Percentiles rank a stretch among this genome's conserved stretches.
phyloP scores from a whole-genome alignment of 2,113 vertebrate species.

The Halichoerus grypus region DNA sequence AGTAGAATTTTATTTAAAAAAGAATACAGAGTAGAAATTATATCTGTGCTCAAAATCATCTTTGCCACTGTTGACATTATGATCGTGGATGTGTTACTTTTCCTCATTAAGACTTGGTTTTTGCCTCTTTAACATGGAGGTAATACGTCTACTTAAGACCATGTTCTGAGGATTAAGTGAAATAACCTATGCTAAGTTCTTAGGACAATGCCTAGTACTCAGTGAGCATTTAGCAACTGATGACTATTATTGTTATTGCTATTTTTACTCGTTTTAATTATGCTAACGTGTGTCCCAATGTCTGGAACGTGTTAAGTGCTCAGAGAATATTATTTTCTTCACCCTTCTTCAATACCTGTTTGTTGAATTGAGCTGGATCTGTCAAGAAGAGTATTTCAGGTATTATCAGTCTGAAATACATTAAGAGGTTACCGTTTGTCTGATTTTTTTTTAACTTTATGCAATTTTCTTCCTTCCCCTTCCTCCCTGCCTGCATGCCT shows the following conservation, averaged over 20 bases:
- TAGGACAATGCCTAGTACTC: not conserved
- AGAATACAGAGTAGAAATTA: not conserved
- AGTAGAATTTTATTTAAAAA: not conserved
- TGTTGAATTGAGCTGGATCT: not conserved
- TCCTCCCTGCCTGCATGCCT: not conserved
- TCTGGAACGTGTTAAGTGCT: not conserved
- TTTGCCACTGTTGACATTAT: not conserved
- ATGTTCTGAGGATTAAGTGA: not conserved
- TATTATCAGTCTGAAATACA: not conserved
- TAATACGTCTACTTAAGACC: not conserved
- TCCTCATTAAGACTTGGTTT: not conserved
- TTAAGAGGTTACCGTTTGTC: not conserved
- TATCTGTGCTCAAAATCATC: not conserved
- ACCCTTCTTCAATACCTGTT: not conserved
- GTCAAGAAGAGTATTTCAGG: not conserved
- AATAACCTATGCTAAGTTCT: not conserved
- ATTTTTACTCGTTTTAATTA: not conserved
- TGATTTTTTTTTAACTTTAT: slow-evolving; percentile 48
- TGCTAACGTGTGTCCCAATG: not conserved
- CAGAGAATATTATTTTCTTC: slow-evolving; percentile 27
- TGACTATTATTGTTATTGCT: not conserved
- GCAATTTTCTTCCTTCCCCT: not conserved
- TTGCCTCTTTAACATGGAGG: not conserved
- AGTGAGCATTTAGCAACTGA: not conserved
- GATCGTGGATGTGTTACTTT: not conserved